Evolutionary conservation across 2,797 vertebrate species (phyloP), one percentile per base, ranked within the genome.

Genomic region (Cyprinella venusta): DNA sequence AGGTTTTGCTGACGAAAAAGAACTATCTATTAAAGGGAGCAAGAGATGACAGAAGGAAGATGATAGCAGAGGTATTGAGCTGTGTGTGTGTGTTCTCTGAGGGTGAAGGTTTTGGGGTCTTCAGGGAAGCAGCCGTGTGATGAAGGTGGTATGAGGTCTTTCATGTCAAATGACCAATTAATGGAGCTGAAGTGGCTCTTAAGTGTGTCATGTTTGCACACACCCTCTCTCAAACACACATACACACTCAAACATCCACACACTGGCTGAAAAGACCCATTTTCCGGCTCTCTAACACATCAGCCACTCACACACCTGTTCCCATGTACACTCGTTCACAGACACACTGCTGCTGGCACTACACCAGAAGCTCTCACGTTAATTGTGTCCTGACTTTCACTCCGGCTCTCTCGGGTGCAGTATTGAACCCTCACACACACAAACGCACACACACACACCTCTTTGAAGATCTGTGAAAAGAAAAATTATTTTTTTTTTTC

Each of bases 231-330:
- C 50, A 80, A 12, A 84, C 71, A 64, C 40, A 68, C 70, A 70
- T 6, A 67, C 63, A 70, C 74, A 10, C 64, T 24, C 48, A 69
- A 36, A 61, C 70, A 61, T 74, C 30, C 69, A 45, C 83, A 67
- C 63, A 67, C 68, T 19, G 26, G 8, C 74, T 86, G 85, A 90
- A 88, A 86, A 80, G 86, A 82, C 52, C 83, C 78, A 77, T 85
- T 83, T 56, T 77, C 24, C 42, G 42, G 81, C 56, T 80, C 83
- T 76, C 82, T 63, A 70, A 79, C 81, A 85, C 83, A 84, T 85
- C 83, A 85, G 79, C 83, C 85, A 86, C 86, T 88, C 76, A 88
- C 82, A 83, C 86, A 89, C 88, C 86, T 89, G 88, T 87, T 88
- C 85, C 88, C 86, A 82, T 70, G 61, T 24, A 48, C 78, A 56